Conservation (phyloP, 1,140 invertebrate genomes). For the Rhagoletis pomonella region DNA sequence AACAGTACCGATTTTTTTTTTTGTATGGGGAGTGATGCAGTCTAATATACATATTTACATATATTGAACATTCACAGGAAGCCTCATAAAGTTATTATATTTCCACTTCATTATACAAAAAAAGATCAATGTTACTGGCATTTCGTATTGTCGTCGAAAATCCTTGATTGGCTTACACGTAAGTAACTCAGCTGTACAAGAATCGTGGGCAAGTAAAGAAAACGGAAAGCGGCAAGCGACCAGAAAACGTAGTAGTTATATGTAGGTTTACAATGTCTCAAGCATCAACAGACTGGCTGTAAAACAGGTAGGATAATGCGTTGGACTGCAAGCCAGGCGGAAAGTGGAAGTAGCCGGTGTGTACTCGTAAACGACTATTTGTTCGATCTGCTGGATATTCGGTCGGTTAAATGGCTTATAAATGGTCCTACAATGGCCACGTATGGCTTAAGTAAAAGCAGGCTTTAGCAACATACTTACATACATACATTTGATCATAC, state of each 20-base stretch:
- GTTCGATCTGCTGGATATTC: neutral
- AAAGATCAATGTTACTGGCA: neutral
- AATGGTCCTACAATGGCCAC: neutral
- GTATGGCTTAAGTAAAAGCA: neutral
- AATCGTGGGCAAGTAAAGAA: neutral
- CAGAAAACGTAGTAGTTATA: neutral
- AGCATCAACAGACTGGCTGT: neutral
- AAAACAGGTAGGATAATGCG: neutral
- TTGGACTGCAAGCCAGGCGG: neutral
- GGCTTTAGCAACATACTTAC: neutral
- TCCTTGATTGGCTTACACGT: neutral
- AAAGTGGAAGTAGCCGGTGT: neutral
- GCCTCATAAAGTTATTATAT: constrained; percentile 54
- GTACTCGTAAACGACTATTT: neutral
- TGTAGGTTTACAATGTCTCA: neutral
- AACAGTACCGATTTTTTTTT: too few species aligned
- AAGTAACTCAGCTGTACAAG: neutral
- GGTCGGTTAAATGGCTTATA: neutral
- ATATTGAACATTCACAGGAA: constrained; percentile 33
- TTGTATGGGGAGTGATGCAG: too few species aligned
- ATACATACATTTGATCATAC: neutral
- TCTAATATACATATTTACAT: neutral
- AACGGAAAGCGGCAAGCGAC: neutral
- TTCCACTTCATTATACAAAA: constrained; percentile 37
- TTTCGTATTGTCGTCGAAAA: too few species aligned